Base-by-base conservation (phyloP, 1,140 invertebrate species). In the Caenorhabditis latens region DNA sequence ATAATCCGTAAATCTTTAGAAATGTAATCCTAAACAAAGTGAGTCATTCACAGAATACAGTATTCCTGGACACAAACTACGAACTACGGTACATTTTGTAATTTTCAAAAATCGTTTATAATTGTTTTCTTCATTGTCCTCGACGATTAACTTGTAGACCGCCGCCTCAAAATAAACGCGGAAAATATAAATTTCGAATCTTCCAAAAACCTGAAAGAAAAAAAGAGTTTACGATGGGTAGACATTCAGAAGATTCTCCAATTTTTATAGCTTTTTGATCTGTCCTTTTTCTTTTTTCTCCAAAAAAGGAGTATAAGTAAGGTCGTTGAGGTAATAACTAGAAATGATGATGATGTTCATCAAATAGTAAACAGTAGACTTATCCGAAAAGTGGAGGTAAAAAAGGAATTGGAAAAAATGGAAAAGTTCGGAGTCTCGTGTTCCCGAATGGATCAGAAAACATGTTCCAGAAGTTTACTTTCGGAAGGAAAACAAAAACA, bases 311-410 rank as follows among this genome's bases (percentile, higher is more conserved):
- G 16, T 5, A 48, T n/a, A 75, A 75, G 19, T 11, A 48, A 75
- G 40, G 67, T 48, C 67, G 43, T 75, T 40, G 67, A 46, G 19
- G 67, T 75, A 75, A 65, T 75, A 75, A 75, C n/a, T 14, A 58
- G 50, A n/a, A 21, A 46, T 75, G 67, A 75, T 75, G 67, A 46
- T 75, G 67, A 19, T 65, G 67, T 11, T 46, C 43, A 75, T 46
- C 16, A 75, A 46, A 75, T 42, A n/a, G 67, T 46, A 75, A 75
- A 75, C 67, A 75, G 43, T 75, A 48, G 67, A 46, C 42, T 75
- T 75, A 48, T 48, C 67, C 67, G 19, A 75, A 75, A 65, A 65
- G 21, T 75, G 40, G 42, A 14, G 43, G 16, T 5, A 5, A 46
- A 42, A 75, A 46, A 9, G 67, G 24, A 46, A 21, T 16, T 11